Evolutionary conservation across 1,140 invertebrate species (phyloP), one percentile per base, ranked within the genome.

Genomic region (Drosophila pseudoobscura): DNA sequence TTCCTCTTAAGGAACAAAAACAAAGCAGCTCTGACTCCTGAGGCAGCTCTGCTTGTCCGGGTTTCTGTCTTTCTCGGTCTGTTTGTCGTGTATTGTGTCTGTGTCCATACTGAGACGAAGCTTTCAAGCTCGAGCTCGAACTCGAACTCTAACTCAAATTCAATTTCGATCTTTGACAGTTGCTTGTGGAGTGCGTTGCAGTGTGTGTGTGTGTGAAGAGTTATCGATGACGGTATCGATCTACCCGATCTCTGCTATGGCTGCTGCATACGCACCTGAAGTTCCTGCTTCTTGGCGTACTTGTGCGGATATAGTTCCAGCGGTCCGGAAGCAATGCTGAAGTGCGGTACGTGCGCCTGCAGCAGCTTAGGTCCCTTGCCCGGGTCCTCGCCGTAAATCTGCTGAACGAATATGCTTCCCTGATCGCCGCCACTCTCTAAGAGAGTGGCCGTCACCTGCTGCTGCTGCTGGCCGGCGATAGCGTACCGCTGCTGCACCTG

Each of bases 251-350:
- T 15, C 58, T 29, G 29, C 51, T 39, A 31, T 26, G 51, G 24
- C 43, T 61, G 53, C 53, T 49, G 72, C 72, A 85, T 91, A 91
- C 89, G 74, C 77, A 91, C 90, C 90, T 91, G 90, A 85, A 89
- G 87, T 78, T 91, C 90, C 83, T 89, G 89, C 87, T 91, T 91
- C 78, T 91, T 91, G 56, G 72, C 78, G 72, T 90, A 91, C 60
- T 91, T 91, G 75, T 87, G 82, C 71, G 88, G 84, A 78, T 91
- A 91, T 52, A 89, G 82, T 69, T 91, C 90, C 56, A 84, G 54
- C 46, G 78, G 85, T 51, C 83, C 90, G 51, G 84, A 59, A 55
- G 87, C 84, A 51, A 91, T 89, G 70, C 78, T 80, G 47, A 91
- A 91, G 43, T 90, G 85, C 45, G 90, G 87, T 39, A 90, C 87